Base-by-base conservation (phyloP, 2,113 vertebrate species). In the Rhagologus leucostigma region DNA sequence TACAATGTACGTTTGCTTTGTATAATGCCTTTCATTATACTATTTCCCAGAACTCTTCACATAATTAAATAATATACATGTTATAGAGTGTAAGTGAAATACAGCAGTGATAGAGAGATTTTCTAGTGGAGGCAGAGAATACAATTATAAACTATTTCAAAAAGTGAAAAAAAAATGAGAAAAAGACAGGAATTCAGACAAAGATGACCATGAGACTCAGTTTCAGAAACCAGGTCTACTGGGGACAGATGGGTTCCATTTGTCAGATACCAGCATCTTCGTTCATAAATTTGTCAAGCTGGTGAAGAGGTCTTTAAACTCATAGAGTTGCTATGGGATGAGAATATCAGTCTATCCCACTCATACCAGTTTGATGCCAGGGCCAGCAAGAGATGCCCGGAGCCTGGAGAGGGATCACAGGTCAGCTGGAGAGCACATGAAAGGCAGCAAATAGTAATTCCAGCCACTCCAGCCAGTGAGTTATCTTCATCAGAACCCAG, bases 31-130 rank as follows among this genome's bases (percentile, higher is more conserved):
- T 95, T 90, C 90, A 76, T 91, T 93, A 90, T 37, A 30, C 23
- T 90, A 67, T 96, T 91, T 94, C 93, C 93, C 91, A 91, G 63
- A 95, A 92, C 70, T 42, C 67, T 63, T 81, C 37, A 44, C 32
- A 32, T 89, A 95, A 94, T 92, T 92, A 90, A 74, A 80, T 93
- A 73, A 64, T 77, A 79, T 29, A 85, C 76, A 79, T 64, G 13
- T n/a, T 90, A 37, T 26, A 56, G 18, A 10, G 17, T 79, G 8
- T 62, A 90, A 88, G 63, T 59, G 55, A 88, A 91, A 90, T 68
- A 33, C 24, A 57, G 21, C 35, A 96, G 33, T 11, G 67, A 49
- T 32, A 53, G 24, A 50, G n/a, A 84, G 16, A 68, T 76, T 82
- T 89, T 89, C 33, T 87, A 67, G 50, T 62, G 49, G 41, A 69